Evolutionary conservation across 2,113 vertebrate species (phyloP).

Genomic region (Perca flavescens): DNA sequence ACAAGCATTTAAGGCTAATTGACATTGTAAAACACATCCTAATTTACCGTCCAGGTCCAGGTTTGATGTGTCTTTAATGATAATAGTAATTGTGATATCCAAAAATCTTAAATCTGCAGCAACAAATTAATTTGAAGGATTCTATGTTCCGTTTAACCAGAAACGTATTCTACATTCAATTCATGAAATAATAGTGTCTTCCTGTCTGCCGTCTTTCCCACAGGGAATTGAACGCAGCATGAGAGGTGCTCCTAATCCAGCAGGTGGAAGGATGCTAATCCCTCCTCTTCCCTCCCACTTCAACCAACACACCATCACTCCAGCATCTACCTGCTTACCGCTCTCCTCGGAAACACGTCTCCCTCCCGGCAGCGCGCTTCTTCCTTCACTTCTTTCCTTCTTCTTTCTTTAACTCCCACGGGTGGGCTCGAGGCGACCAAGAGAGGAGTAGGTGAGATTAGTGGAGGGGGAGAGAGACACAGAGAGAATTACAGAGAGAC

Average conservation of each 20-base stretch:
- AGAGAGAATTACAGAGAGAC: conserved; percentile 9
- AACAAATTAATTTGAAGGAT: not conserved
- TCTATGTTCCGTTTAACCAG: not conserved
- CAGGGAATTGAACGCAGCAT: conserved; percentile 60
- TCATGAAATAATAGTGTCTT: conserved; percentile 16
- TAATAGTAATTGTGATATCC: not conserved
- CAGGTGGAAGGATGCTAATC: conserved; percentile 71
- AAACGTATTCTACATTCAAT: not conserved
- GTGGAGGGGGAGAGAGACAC: conserved; percentile 12
- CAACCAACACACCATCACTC: conserved; percentile 56
- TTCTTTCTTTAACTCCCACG: conserved; percentile 69
- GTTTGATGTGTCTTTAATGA: not conserved
- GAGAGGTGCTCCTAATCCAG: conserved; percentile 70
- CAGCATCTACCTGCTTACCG: conserved; percentile 80
- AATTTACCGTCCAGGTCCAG: not conserved
- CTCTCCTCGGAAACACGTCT: conserved; percentile 73
- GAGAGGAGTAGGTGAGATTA: conserved; percentile 49
- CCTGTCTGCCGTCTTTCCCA: conserved; percentile 52
- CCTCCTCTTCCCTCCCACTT: conserved; percentile 71
- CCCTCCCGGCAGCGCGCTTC: conserved; percentile 61
- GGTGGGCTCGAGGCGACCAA: conserved; percentile 62
- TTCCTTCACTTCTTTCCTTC: conserved; percentile 2
- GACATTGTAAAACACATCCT: not conserved
- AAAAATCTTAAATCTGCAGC: not conserved
- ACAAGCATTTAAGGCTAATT: too few relatives aligned